Conservation (phyloP, 2,888 invertebrate species). For the Drosophila buzzatii region DNA sequence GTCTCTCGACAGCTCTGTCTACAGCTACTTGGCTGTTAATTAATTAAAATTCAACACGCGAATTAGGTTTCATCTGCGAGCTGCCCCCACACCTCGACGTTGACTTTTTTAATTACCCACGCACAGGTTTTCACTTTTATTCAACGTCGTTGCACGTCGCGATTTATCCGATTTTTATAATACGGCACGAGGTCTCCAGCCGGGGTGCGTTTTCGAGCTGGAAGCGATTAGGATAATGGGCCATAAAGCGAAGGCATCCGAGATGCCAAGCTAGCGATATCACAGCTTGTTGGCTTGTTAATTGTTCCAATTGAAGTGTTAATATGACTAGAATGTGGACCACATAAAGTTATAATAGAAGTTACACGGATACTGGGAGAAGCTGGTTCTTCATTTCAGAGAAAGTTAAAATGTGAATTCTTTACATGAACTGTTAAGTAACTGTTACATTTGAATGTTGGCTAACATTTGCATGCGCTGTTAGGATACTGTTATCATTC, state of each 20-base stretch:
- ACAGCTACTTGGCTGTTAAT: constrained; percentile 60
- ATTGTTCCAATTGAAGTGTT: constrained; percentile 52
- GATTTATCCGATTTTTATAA: constrained; percentile 80
- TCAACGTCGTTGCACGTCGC: constrained; percentile 78
- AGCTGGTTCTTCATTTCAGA: not conserved
- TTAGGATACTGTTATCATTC: not conserved
- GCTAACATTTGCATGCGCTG: not conserved
- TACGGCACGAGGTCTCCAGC: constrained; percentile 30
- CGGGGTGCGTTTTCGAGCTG: constrained; percentile 65
- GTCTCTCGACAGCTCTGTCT: not conserved
- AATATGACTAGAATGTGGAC: constrained; percentile 28
- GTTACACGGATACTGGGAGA: not conserved
- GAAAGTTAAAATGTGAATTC: not conserved
- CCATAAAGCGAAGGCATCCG: constrained; percentile 48
- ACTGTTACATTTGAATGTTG: not conserved
- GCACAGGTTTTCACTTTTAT: constrained; percentile 80
- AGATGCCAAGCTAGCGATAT: constrained; percentile 40
- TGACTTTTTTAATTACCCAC: constrained; percentile 78
- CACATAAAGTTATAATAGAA: not conserved
- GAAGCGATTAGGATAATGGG: constrained; percentile 63
- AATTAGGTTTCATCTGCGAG: constrained; percentile 67
- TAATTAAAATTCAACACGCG: constrained; percentile 81
- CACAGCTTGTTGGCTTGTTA: constrained; percentile 28
- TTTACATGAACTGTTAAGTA: not conserved
- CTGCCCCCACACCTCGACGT: constrained; percentile 17